Conservation (phyloP, 2,888 invertebrate genomes). For the Parnassius apollo region DNA sequence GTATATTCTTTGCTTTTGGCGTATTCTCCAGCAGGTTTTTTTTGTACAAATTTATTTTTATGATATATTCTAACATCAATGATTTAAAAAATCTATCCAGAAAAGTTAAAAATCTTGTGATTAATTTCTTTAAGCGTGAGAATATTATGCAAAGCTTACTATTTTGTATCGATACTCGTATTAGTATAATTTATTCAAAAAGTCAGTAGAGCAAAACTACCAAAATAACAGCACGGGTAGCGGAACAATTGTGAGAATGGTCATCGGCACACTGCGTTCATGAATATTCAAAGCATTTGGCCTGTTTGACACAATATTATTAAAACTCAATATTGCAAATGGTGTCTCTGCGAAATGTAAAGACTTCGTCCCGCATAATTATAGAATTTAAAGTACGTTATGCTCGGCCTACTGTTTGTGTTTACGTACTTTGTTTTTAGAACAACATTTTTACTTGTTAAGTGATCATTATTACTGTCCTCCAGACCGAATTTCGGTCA, state of each 20-base stretch:
- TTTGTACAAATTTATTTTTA: too few relatives aligned
- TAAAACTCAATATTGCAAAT: slow-evolving; percentile 34
- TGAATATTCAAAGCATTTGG: slow-evolving; percentile 53
- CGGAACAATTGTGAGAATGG: slow-evolving; percentile 47
- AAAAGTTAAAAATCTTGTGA: too few relatives aligned
- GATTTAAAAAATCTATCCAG: too few relatives aligned
- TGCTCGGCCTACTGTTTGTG: slow-evolving; percentile 13
- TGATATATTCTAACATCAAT: too few relatives aligned
- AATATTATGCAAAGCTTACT: neutral
- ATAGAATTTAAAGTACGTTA: slow-evolving; percentile 5
- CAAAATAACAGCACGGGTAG: slow-evolving; percentile 51
- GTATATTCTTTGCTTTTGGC: too few relatives aligned
- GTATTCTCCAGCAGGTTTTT: too few relatives aligned
- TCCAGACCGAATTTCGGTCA: too few relatives aligned
- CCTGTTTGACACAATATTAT: neutral
- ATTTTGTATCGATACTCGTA: slow-evolving; percentile 41
- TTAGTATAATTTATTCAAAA: slow-evolving; percentile 58
- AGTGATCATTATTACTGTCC: too few relatives aligned
- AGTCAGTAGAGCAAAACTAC: slow-evolving; percentile 65
- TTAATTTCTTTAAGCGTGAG: too few relatives aligned
- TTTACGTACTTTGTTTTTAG: neutral
- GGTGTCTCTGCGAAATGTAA: slow-evolving; percentile 9
- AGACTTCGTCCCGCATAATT: slow-evolving; percentile 12
- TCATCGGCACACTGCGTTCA: slow-evolving; percentile 38
- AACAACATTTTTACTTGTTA: too few relatives aligned